Evolutionary conservation across 2,113 vertebrate genomes (phyloP).

Genomic region (Channa argus): DNA sequence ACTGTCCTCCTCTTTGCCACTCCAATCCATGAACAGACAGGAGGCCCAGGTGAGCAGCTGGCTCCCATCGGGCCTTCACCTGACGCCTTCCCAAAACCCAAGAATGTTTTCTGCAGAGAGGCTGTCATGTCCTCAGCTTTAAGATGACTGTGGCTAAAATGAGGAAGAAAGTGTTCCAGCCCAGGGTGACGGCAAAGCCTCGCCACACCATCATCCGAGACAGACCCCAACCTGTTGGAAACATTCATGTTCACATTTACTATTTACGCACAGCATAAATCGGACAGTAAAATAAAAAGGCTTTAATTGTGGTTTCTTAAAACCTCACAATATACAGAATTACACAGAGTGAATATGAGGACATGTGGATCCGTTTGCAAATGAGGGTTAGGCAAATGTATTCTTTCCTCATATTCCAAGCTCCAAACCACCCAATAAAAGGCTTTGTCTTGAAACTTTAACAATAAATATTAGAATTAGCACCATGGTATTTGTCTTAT

Average conservation of each 20-base stretch:
- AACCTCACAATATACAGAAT: too few relatives aligned
- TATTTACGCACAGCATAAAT: background rate
- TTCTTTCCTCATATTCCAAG: too few relatives aligned
- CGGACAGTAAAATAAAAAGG: too few relatives aligned
- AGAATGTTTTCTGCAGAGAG: background rate
- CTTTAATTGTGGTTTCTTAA: too few relatives aligned
- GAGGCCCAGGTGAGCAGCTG: slow-evolving; percentile 19
- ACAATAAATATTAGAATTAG: too few relatives aligned
- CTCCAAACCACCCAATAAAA: too few relatives aligned
- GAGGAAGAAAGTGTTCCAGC: slow-evolving; percentile 86
- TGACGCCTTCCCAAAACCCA: background rate
- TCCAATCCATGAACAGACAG: slow-evolving; percentile 8
- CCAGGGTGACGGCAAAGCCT: slow-evolving; percentile 82
- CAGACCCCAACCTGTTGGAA: slow-evolving; percentile 82
- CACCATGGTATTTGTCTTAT: too few relatives aligned
- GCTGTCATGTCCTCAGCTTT: slow-evolving; percentile 80
- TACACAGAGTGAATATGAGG: too few relatives aligned
- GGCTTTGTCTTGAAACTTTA: too few relatives aligned
- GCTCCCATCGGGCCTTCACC: slow-evolving; percentile 13
- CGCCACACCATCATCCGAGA: slow-evolving; percentile 85
- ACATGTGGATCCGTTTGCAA: too few relatives aligned
- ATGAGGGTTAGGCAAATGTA: too few relatives aligned
- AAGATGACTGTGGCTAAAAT: slow-evolving; percentile 84
- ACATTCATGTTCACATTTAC: background rate
- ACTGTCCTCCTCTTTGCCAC: background rate